phyloP scores from a whole-genome alignment of 2,797 vertebrate genomes.

The Parauchenoglanis ngamensis region DNA sequence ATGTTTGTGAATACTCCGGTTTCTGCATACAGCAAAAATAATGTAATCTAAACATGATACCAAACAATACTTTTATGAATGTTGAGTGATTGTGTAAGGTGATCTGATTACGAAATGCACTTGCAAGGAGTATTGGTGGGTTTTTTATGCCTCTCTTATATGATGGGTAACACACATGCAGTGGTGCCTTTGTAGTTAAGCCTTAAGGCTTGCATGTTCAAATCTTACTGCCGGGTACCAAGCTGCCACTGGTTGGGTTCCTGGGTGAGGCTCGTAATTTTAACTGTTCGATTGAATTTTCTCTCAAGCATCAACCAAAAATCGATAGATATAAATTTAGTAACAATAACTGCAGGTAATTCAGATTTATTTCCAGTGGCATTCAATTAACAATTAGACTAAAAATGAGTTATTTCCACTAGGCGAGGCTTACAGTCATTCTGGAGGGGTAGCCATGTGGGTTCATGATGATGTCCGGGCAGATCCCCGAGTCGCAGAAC shows the following conservation, averaged over 20 bases:
- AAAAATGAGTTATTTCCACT: neutral
- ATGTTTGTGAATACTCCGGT: neutral
- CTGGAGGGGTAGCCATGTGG: slow-evolving; percentile 97
- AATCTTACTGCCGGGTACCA: neutral
- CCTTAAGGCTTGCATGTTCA: neutral
- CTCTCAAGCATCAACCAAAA: neutral
- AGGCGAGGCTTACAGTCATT: slow-evolving; percentile 87
- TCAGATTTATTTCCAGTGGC: neutral
- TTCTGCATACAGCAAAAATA: neutral
- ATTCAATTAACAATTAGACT: neutral
- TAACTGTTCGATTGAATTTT: neutral
- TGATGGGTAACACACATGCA: neutral
- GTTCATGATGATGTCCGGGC: slow-evolving; percentile 99
- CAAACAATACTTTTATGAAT: neutral
- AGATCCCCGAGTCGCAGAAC: slow-evolving; percentile 95
- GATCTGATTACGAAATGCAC: neutral
- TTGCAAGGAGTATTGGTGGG: neutral
- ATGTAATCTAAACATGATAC: neutral
- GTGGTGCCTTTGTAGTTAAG: neutral
- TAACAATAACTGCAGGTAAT: no score
- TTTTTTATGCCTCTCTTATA: neutral
- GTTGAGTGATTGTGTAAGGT: neutral
- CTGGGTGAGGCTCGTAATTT: neutral
- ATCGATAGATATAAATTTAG: neutral
- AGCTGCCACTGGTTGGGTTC: neutral